These are phyloP conservation scores for Aepyceros melampus DNA, from an alignment of 2,113 vertebrate genomes.

Conservation along the genomic window DNA sequence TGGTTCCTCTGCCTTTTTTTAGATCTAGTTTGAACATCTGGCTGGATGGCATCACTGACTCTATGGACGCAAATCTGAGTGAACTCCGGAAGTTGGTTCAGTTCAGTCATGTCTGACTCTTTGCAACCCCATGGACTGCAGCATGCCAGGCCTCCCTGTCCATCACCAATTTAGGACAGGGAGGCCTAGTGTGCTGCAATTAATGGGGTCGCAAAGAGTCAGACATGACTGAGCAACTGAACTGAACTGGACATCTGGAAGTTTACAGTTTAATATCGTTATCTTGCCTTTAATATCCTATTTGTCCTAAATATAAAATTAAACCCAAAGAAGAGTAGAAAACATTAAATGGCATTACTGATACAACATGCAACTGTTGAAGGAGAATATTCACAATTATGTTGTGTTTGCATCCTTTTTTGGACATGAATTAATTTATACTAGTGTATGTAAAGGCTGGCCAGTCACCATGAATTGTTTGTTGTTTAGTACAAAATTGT, in stretches of 20 bases:
- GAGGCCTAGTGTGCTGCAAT: no score
- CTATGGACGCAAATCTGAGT: no score
- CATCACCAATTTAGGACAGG: not conserved
- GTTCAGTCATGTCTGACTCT: not conserved
- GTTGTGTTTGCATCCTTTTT: slow-evolving; percentile 34
- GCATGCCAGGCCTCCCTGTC: not conserved
- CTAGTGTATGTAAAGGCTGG: not conserved
- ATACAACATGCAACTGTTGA: slow-evolving; percentile 84
- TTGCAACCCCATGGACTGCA: not conserved
- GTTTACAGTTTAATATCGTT: not conserved
- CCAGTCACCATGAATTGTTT: not conserved
- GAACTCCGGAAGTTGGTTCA: not conserved
- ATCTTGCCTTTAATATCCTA: slow-evolving; percentile 77
- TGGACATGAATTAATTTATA: not conserved
- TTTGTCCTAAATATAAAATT: slow-evolving; percentile 90
- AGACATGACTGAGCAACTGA: no score
- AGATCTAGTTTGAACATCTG: not conserved
- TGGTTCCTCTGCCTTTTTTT: not conserved
- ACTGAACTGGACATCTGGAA: not conserved
- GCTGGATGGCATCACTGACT: no score
- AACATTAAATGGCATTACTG: slow-evolving; percentile 86
- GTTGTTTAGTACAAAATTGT: not conserved
- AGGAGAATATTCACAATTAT: slow-evolving; percentile 60
- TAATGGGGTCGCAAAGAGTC: no score
- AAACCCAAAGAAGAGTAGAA: slow-evolving; percentile 90